Percentiles rank a stretch among this genome's conserved stretches.
Evolutionary conservation across 1,140 invertebrate genomes (phyloP).

Genomic region (Oscheius sp.): DNA sequence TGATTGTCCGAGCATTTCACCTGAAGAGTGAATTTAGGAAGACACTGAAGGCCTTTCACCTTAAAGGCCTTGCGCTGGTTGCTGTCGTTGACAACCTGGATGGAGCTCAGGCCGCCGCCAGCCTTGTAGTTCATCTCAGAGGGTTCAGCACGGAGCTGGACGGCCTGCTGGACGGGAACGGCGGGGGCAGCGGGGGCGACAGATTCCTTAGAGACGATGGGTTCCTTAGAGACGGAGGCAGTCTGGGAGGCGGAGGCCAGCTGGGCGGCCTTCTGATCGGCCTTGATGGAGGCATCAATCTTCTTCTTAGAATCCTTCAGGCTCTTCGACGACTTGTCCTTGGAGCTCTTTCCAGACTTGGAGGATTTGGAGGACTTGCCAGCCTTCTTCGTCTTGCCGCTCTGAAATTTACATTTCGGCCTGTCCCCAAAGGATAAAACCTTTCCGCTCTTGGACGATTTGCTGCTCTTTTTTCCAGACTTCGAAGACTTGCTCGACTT

Average conservation of each 20-base stretch:
- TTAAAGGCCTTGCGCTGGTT: conserved; percentile 40
- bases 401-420: background rate
- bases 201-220: too few relatives aligned
- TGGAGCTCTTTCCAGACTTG: conserved; percentile 9
- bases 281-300: background rate
- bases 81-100: conserved; percentile 37
- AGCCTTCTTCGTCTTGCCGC: background rate
- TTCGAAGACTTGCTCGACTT: too few relatives aligned
- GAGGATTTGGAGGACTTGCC: background rate
- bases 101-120: conserved; percentile 32
- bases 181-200: too few relatives aligned
- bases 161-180: conserved; percentile 5
- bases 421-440: background rate
- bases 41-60: background rate
- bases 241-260: background rate
- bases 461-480: too few relatives aligned
- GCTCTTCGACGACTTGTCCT: too few relatives aligned
- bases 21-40: background rate
- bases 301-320: too few relatives aligned
- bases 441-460: background rate
- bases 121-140: conserved; percentile 27
- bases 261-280: background rate
- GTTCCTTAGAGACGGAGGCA: background rate
- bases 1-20: conserved; percentile 44
- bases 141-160: conserved; percentile 17